Percentiles rank a stretch among this genome's conserved stretches.
Evolutionary conservation across 2,113 vertebrate genomes (phyloP).

Genomic region (Corythornis cristatus): DNA sequence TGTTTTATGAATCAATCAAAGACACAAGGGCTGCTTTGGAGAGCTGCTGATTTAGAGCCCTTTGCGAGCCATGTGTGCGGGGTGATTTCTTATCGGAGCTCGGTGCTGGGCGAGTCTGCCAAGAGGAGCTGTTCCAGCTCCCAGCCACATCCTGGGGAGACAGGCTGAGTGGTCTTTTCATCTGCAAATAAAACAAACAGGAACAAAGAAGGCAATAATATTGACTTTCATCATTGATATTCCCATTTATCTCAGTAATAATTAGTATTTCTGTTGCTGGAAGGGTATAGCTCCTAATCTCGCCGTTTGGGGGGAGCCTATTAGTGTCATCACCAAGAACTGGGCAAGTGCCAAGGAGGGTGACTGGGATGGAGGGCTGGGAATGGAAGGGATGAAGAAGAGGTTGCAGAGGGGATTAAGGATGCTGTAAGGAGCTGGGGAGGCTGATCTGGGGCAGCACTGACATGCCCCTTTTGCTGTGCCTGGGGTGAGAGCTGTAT

Average conservation of each 20-base stretch:
- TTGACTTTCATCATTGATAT: slow-evolving; percentile 67
- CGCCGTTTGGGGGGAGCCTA: slow-evolving; percentile 12
- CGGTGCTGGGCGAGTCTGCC: slow-evolving; percentile 15
- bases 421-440: background rate
- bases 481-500: background rate
- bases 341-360: background rate
- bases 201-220: slow-evolving; percentile 64
- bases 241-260: slow-evolving; percentile 64
- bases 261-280: slow-evolving; percentile 65
- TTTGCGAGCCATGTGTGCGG: slow-evolving; percentile 35
- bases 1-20: slow-evolving; percentile 70
- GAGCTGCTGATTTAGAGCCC: slow-evolving; percentile 46
- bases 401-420: background rate
- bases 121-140: slow-evolving; percentile 47
- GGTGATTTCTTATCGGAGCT: slow-evolving; percentile 35
- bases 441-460: background rate
- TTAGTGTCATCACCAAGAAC: slow-evolving; percentile 41
- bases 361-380: accelerated
- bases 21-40: slow-evolving; percentile 37
- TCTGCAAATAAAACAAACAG: slow-evolving; percentile 69
- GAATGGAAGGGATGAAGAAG: background rate
- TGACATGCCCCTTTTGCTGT: background rate
- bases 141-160: slow-evolving; percentile 12
- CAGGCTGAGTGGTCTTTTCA: slow-evolving; percentile 40
- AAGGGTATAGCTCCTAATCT: slow-evolving; percentile 52